Conservation (phyloP, 2,113 vertebrate genomes). For the Argyrosomus japonicus region DNA sequence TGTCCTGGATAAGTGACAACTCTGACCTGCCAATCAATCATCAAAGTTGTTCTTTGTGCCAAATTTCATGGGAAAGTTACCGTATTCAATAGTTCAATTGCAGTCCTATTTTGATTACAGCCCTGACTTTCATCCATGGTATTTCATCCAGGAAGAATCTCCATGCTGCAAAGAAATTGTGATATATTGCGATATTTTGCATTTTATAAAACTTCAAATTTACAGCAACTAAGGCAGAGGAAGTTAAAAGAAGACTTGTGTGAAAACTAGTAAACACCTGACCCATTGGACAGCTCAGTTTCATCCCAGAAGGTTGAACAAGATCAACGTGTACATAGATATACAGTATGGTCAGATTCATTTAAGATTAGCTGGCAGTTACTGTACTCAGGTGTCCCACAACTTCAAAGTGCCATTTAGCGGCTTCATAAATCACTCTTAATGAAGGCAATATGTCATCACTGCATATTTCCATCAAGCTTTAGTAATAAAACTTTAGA, state of each 20-base stretch:
- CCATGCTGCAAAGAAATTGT: not conserved
- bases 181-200: not conserved
- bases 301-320: not conserved
- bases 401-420: slow-evolving; percentile 49
- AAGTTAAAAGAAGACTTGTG: not conserved
- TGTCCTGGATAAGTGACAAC: not conserved
- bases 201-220: not conserved
- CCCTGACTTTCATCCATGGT: not conserved
- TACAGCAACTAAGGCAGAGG: slow-evolving; percentile 8
- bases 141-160: not conserved
- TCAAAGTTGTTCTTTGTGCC: not conserved
- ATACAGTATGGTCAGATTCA: not conserved
- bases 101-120: not conserved
- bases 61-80: no score
- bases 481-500: slow-evolving; percentile 43
- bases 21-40: not conserved
- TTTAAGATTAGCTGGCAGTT: not conserved
- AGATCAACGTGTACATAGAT: not conserved
- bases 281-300: slow-evolving; percentile 2
- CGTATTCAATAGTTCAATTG: not conserved
- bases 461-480: slow-evolving; percentile 36
- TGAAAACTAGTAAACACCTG: not conserved
- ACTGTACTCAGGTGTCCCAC: slow-evolving; percentile 11
- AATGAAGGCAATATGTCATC: slow-evolving; percentile 54
- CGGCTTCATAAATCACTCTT: slow-evolving; percentile 45